Conservation (phyloP, 2,113 vertebrate species). For the Anoplopoma fimbria region DNA sequence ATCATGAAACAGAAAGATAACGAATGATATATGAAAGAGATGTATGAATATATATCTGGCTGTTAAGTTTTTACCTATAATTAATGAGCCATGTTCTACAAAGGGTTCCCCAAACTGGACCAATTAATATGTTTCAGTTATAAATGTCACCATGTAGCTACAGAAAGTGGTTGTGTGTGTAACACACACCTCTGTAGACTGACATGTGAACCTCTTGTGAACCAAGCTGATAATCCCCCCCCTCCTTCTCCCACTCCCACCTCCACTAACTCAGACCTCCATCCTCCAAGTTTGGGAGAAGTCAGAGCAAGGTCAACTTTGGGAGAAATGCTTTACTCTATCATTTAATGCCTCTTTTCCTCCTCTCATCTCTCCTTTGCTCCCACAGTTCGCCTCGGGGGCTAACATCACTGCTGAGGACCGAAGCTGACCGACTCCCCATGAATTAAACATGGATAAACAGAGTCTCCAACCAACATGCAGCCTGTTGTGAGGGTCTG, state of each 20-base stretch:
- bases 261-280: conserved; percentile 25
- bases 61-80: neutral
- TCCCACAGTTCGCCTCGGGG: conserved; percentile 60
- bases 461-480: conserved; percentile 60
- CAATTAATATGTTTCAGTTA: neutral
- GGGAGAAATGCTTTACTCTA: conserved; percentile 55
- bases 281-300: conserved; percentile 53
- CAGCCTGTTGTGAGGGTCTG: conserved; percentile 39
- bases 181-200: conserved; percentile 41
- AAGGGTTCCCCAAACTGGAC: neutral
- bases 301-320: conserved; percentile 69
- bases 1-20: conserved; percentile 18
- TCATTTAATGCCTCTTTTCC: conserved; percentile 62
- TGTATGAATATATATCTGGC: neutral
- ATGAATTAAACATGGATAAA: conserved; percentile 79
- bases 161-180: neutral
- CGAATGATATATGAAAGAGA: neutral
- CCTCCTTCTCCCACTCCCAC: neutral
- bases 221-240: conserved; percentile 25
- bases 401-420: conserved; percentile 54
- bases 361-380: conserved; percentile 43
- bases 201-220: conserved; percentile 65
- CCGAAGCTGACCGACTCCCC: conserved; percentile 59
- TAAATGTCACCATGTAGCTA: neutral
- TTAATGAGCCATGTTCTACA: neutral